phyloP scores from a whole-genome alignment of 2,113 vertebrate genomes.

The Seriola rivoliana region DNA sequence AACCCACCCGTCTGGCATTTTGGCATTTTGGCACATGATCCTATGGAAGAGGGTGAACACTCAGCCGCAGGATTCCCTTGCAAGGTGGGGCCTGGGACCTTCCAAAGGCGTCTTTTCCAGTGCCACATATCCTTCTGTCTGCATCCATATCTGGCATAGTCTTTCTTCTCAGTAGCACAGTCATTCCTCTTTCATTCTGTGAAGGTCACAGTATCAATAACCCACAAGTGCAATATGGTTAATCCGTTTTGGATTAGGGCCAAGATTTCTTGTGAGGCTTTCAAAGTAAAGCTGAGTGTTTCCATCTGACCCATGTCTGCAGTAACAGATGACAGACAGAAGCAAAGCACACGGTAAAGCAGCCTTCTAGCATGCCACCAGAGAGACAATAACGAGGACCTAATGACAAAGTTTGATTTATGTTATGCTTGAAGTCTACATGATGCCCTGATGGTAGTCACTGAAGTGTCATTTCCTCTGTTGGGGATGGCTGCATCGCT shows the following conservation, averaged over 20 bases:
- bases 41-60: slow-evolving; percentile 36
- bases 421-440: slow-evolving; percentile 19
- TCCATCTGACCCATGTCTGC: slow-evolving; percentile 29
- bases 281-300: slow-evolving; percentile 34
- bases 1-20: slow-evolving; percentile 33
- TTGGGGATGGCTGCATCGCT: slow-evolving; percentile 19
- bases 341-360: slow-evolving; percentile 10
- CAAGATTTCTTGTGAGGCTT: slow-evolving; percentile 40
- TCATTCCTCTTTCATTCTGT: slow-evolving; percentile 25
- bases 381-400: slow-evolving; percentile 5
- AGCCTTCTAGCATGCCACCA: background rate
- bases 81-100: slow-evolving; percentile 70
- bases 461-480: slow-evolving; percentile 42
- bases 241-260: slow-evolving; percentile 61
- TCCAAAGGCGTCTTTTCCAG: slow-evolving; percentile 15
- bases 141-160: slow-evolving; percentile 14
- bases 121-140: slow-evolving; percentile 38
- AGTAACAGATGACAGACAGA: slow-evolving; percentile 39
- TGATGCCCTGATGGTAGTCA: slow-evolving; percentile 32
- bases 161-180: slow-evolving; percentile 6
- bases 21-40: slow-evolving; percentile 67
- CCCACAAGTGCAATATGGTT: slow-evolving; percentile 41
- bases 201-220: slow-evolving; percentile 63
- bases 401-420: slow-evolving; percentile 39
- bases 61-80: slow-evolving; percentile 64